These are phyloP conservation scores for Pachypanchax playfairii DNA, from an alignment of 2,113 vertebrate genomes.

Conservation along the genomic window DNA sequence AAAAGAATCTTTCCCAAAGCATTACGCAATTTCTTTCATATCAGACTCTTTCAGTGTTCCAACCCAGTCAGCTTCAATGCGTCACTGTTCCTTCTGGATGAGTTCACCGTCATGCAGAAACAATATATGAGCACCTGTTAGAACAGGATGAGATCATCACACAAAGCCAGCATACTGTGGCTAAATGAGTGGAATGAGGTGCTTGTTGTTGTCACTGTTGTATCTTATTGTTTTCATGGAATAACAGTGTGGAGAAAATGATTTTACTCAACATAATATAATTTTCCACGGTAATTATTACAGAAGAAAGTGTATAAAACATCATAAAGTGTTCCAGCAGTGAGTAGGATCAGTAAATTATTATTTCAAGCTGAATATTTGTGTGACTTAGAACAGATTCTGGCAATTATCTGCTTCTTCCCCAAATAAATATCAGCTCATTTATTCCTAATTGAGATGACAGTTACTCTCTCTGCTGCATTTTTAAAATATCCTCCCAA, in stretches of 20 bases:
- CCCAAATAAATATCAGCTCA: conserved; percentile 46
- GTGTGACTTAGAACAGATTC: conserved; percentile 35
- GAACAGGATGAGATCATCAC: conserved; percentile 54
- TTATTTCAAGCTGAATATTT: neutral
- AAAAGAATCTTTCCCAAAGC: neutral
- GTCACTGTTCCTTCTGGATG: conserved; percentile 34
- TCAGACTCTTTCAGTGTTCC: conserved; percentile 13
- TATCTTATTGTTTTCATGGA: too few species aligned
- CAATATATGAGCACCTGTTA: conserved; percentile 46
- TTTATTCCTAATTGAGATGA: conserved; percentile 48
- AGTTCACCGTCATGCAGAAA: conserved; percentile 34
- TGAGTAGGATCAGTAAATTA: neutral
- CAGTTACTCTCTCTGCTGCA: conserved; percentile 22
- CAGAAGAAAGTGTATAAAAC: neutral
- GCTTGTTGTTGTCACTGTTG: conserved; percentile 10
- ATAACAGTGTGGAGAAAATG: too few species aligned
- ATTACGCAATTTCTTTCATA: neutral
- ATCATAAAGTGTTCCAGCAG: neutral
- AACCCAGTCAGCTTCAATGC: conserved; percentile 2
- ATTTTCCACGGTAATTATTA: neutral
- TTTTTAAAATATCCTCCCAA: conserved; percentile 25
- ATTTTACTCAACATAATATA: too few species aligned
- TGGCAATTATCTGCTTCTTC: conserved; percentile 42
- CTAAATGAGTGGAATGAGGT: conserved; percentile 33
- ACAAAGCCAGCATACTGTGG: conserved; percentile 27